These are phyloP conservation scores for Perizoma affinitatum DNA, from an alignment of 2,888 invertebrate species.

Conservation along the genomic window DNA sequence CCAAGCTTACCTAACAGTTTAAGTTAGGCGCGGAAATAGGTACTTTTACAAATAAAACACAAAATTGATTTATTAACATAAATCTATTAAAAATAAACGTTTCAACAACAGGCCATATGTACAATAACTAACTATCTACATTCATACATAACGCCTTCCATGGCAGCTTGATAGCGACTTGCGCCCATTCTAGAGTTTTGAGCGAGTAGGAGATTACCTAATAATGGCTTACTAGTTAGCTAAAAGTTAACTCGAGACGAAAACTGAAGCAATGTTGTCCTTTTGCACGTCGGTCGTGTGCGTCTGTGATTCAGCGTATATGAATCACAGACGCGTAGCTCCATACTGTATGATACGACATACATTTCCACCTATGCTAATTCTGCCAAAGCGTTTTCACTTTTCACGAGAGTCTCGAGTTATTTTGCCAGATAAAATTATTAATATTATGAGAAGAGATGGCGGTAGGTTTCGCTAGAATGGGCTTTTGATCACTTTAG, in stretches of 20 bases:
- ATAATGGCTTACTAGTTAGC: too few relatives aligned
- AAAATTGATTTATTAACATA: constrained; percentile 77
- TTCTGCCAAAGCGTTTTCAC: too few relatives aligned
- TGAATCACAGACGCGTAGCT: too few relatives aligned
- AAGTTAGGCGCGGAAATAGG: not conserved
- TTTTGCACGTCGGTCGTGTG: not conserved
- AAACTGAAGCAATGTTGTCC: too few relatives aligned
- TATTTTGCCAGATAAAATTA: too few relatives aligned
- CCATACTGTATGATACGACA: too few relatives aligned
- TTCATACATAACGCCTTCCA: constrained; percentile 48
- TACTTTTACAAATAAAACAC: constrained; percentile 60
- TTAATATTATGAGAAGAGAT: too few relatives aligned
- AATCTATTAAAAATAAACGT: constrained; percentile 83
- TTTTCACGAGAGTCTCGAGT: too few relatives aligned
- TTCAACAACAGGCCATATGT: constrained; percentile 79
- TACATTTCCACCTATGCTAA: too few relatives aligned
- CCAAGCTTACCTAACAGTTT: too few relatives aligned
- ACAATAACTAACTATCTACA: constrained; percentile 76
- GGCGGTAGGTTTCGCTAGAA: constrained; percentile 19
- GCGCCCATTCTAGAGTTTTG: constrained; percentile 28
- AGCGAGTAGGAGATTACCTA: constrained; percentile 5
- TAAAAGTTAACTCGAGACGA: too few relatives aligned
- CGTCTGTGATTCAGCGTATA: not conserved
- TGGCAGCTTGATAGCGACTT: constrained; percentile 15
- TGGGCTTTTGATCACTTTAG: constrained; percentile 31